These are phyloP conservation scores for Syndactyla subalaris DNA, from an alignment of 2,797 vertebrate species.

Conservation along the genomic window DNA sequence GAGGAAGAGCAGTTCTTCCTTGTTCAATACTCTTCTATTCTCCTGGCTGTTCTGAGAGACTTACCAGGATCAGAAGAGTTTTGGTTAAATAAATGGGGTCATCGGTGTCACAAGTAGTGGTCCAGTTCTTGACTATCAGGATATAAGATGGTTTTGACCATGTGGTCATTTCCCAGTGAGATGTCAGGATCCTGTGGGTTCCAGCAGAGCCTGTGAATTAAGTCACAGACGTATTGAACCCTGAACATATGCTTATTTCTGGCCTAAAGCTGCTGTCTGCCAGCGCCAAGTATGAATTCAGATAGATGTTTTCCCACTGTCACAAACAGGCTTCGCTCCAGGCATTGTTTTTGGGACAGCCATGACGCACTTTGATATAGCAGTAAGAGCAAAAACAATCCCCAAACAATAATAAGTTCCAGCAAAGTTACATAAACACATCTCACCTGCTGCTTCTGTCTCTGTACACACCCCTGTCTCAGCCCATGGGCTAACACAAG, in stretches of 20 bases:
- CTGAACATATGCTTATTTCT: background rate
- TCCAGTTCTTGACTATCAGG: background rate
- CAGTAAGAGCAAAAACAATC: background rate
- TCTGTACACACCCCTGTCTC: background rate
- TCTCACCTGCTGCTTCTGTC: background rate
- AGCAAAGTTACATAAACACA: slow-evolving; percentile 6
- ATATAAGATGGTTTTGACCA: background rate
- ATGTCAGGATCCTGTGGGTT: background rate
- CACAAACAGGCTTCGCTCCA: slow-evolving; percentile 52
- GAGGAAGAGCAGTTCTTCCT: background rate
- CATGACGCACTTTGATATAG: slow-evolving; percentile 40
- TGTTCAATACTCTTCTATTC: background rate
- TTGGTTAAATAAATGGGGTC: background rate
- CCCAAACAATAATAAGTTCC: slow-evolving; percentile 9
- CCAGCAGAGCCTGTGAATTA: slow-evolving; percentile 13
- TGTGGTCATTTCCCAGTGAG: background rate
- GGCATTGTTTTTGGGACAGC: slow-evolving; percentile 59
- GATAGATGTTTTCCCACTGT: slow-evolving; percentile 48
- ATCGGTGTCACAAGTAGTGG: background rate
- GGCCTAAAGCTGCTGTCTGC: background rate
- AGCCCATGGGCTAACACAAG: background rate
- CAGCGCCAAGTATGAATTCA: slow-evolving; percentile 10
- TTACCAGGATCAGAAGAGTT: background rate
- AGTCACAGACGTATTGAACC: background rate
- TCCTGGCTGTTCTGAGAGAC: background rate